Base-by-base conservation (phyloP, 2,113 vertebrate genomes). In the Oceanites oceanicus region DNA sequence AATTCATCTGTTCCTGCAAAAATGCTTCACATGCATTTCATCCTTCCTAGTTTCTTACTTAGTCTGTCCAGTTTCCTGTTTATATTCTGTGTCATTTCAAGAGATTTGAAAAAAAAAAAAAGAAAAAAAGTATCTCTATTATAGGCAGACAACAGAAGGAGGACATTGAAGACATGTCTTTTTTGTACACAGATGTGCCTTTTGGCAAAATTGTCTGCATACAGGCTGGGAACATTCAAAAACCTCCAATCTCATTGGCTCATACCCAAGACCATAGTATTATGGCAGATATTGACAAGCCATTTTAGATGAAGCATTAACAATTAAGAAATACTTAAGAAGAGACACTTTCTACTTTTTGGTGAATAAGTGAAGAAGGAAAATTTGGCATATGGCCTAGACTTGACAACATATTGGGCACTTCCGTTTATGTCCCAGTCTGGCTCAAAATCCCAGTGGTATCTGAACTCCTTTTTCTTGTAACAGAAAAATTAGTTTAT, bases 201-300 rank as follows among this genome's bases (percentile, higher is more conserved):
- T 79, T 88, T 49, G 15, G 18, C 10, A 55, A 6, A 6, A 10
- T 30, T 91, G 20, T 20, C 27, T 70, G 36, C 22, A 19, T 53
- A 52, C 10, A 56, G 25, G 4, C 10, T 78, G 38, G 23, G 15
- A 58, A 22, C 4, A 11, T 20, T 25, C 1, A 32, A 67, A 80
- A 10, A 4, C 2, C 8, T 63, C 10, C 0, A 0, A 15, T 30
- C 15, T 75, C 44, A 34, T 21, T 78, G 15, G 5, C 15, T 55
- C 4, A 21, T 30, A 38, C 2, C 2, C 9, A n/a, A 34, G 44
- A 50, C 19, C 17, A 5, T 36, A n/a, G 12, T 13, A 7, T 11
- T 47, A 17, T 67, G 15, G 25, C 3, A 77, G 15, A 32, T 71
- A 67, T 2, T 52, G 21, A 38, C 8, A 80, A 61, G 3, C 2